These are phyloP conservation scores for Ommatoiulus sabulosus DNA, from an alignment of 2,888 invertebrate genomes.

Conservation along the genomic window DNA sequence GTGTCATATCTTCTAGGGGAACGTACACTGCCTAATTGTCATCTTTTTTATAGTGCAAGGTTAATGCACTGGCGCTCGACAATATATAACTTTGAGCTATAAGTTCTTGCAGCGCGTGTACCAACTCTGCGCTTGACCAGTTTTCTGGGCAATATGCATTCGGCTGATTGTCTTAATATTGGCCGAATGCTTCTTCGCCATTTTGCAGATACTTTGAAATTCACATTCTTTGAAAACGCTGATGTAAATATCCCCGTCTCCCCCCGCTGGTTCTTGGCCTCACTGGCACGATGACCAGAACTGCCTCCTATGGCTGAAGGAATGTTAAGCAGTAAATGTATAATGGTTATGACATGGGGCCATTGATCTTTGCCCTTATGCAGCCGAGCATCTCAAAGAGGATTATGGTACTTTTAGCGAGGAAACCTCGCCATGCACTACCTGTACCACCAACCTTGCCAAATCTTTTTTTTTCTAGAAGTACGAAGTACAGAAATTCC, in stretches of 20 bases:
- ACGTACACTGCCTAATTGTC: slow-evolving; percentile 3
- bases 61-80: slow-evolving; percentile 27
- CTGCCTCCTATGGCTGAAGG: slow-evolving; percentile 23
- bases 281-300: slow-evolving; percentile 40
- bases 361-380: slow-evolving; percentile 43
- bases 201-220: slow-evolving; percentile 39
- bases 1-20: slow-evolving; percentile 2
- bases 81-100: slow-evolving; percentile 15
- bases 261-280: slow-evolving; percentile 35
- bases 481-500: background rate
- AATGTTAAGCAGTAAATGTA: slow-evolving; percentile 43
- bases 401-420: slow-evolving; percentile 30
- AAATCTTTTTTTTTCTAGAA: background rate
- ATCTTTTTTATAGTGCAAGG: slow-evolving; percentile 39
- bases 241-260: slow-evolving; percentile 28
- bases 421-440: background rate
- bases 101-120: background rate
- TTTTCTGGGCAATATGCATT: background rate
- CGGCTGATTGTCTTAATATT: background rate
- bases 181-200: background rate
- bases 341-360: slow-evolving; percentile 43
- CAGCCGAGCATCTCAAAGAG: slow-evolving; percentile 36
- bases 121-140: background rate
- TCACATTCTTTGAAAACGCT: background rate
- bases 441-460: background rate